Base-by-base conservation (phyloP, 2,797 vertebrate species). In the Apogon talboti region DNA sequence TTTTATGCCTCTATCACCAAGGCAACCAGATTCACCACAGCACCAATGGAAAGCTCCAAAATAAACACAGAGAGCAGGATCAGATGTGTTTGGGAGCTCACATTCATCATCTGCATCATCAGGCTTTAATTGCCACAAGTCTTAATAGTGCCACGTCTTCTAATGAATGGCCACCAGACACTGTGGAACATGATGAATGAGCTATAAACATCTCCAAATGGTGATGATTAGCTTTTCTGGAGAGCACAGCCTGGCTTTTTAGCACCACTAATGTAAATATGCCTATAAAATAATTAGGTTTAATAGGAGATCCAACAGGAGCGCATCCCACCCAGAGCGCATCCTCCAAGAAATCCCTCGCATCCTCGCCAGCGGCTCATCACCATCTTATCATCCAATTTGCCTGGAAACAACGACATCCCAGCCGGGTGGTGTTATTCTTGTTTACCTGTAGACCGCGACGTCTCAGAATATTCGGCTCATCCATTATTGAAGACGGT, bases 391-490 rank as follows among this genome's bases (percentile, higher is more conserved):
- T 48, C 11, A 19, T 11, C 15, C 12, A 1, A n/a, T 71, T 78
- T 64, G 57, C 62, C 57, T 58, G 58, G 37, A 84, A 73, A 83
- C 69, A 52, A 24, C n/a, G 48, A 28, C 19, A 21, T 44, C 11
- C 14, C 14, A 21, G 9, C 2, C 21, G 38, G 42, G 51, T 35
- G 62, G 43, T 38, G 50, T 12, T 10, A 57, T 15, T 12, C 2
- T 19, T 1, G 6, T 72, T 82, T 92, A 94, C 93, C 93, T 93
- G 93, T 3, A 94, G 85, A 67, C 93, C 93, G 19, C 93, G 92
- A 43, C 93, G 92, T 72, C 93, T 91, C 60, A 94, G 76, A 76
- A 94, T 93, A 52, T 94, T 94, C 60, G 92, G 93, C 71, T 93
- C 91, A 42, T 92, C 91, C 93, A 94, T 93, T 59, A 59, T 70